phyloP scores from a whole-genome alignment of 2,113 vertebrate genomes.

The Microtus montanus region DNA sequence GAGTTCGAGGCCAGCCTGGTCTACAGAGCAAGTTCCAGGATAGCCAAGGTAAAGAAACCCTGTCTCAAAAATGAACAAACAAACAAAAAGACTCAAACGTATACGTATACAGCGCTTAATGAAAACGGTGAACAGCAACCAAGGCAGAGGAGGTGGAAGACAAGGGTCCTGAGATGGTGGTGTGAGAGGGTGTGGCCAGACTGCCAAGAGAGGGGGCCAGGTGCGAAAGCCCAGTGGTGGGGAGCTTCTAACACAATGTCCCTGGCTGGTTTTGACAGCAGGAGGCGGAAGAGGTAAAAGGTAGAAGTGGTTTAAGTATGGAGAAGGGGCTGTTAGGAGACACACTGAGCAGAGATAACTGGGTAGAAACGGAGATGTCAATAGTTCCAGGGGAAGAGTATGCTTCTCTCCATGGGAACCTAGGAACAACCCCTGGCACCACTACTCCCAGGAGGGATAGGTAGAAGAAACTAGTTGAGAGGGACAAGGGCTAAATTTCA shows the following conservation, averaged over 20 bases:
- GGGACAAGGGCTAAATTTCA: not conserved
- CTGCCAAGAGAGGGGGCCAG: not conserved
- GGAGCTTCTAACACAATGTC: not conserved
- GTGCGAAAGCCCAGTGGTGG: not conserved
- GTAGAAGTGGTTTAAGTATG: not conserved
- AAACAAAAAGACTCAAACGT: not conserved
- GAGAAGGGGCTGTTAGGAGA: not conserved
- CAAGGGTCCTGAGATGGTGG: not conserved
- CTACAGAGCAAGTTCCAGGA: not conserved
- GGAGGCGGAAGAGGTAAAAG: not conserved
- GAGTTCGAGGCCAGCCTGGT: not conserved
- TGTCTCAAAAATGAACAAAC: not conserved
- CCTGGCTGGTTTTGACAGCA: accelerated
- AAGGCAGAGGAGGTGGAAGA: not conserved
- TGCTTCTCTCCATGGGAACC: not conserved
- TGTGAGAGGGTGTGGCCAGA: not conserved
- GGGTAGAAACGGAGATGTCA: not conserved
- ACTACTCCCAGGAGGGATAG: not conserved
- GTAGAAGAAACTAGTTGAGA: not conserved
- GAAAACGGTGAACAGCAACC: not conserved
- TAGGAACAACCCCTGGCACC: not conserved
- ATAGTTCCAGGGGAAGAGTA: not conserved
- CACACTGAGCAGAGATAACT: not conserved
- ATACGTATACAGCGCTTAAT: not conserved
- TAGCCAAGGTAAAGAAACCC: not conserved